Evolutionary conservation across 2,797 vertebrate species (phyloP), one percentile per base, ranked within the genome.

Genomic region (Galaxias olidus): DNA sequence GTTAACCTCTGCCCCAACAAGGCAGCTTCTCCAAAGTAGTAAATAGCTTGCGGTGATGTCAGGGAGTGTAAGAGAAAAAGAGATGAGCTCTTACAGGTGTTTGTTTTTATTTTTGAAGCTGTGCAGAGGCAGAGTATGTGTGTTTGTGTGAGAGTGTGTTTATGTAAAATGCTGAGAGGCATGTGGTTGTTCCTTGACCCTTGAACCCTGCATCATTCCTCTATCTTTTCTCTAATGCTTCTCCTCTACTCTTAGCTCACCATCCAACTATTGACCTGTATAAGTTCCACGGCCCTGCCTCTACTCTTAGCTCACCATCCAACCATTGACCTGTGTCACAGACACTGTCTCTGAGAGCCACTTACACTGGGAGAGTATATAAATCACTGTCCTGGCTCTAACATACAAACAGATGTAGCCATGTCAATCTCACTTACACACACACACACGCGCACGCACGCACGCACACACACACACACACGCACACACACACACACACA

Each of bases 1-100:
- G 75, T 81, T 83, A 84, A 83, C 81, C 65, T 1, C 0, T 63
- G 72, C 61, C 62, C 71, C 54, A 40, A 62, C 65, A 72, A 68
- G 73, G 73, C 73, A 75, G n/a, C 60, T 57, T 44, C 41, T 51
- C 71, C 62, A 76, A 15, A 47, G 53, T 62, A 68, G 54, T 57
- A 78, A 77, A 79, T 68, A 72, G 70, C 61, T 67, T 14, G n/a
- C 15, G 59, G 66, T 59, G 53, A 75, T 66, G 73, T 77, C 74
- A 71, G 53, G 30, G 6, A 30, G 30, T 30, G 30, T 30, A 30
- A 30, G 30, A 30, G 30, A 30, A 30, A 30, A 30, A 30, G 30
- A 30, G 30, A 30, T 30, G 45, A 4, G 61, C 50, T 44, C 66
- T 14, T 12, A 10, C 11, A 19, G 11, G 18, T 30, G 18, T 53